Evolutionary conservation across 2,797 vertebrate genomes (phyloP), one percentile per base, ranked within the genome.

Genomic region (Oreochromis grahami): DNA sequence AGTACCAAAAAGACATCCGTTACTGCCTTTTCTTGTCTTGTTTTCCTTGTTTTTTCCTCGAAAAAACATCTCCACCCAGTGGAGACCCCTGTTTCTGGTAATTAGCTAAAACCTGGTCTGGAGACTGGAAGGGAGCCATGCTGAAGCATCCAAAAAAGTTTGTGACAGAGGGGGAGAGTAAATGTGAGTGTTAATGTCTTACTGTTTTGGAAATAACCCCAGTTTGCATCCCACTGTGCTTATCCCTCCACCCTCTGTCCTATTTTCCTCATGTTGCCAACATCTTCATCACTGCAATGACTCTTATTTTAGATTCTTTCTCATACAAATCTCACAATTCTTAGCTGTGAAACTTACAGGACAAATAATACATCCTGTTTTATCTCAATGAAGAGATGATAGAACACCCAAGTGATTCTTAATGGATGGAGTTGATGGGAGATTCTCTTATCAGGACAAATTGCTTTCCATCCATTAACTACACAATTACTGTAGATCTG

Each of bases 51-150:
- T 83, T 88, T 84, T 34, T 76, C 77, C 79, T n/a, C 65, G 53
- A 76, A 82, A 84, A 83, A 87, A 89, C 77, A 82, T 87, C 89
- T 88, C 84, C 87, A 86, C 88, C 87, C 84, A 87, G 60, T 50
- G 80, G 74, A 91, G 88, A 91, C 90, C 92, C 90, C 76, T 79
- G 85, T 84, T 60, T 84, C 86, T 84, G 90, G 91, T 88, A 90
- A 95, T 94, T 83, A 92, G 80, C 88, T 86, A 95, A 96, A 95
- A 96, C 91, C 93, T 93, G 94, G 96, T 84, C 74, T 93, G 95
- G 95, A 94, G 43, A 83, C 90, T 95, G 94, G 94, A 95, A 84
- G 81, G 92, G 93, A 93, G 93, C 94, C 94, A 92, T 84, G 34
- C 55, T 48, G 32, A 56, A 86, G 74, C 38, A 78, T 70, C 43